Evolutionary conservation across 1,140 invertebrate genomes (phyloP), one percentile per base, ranked within the genome.

Genomic region (Papilio machaon): DNA sequence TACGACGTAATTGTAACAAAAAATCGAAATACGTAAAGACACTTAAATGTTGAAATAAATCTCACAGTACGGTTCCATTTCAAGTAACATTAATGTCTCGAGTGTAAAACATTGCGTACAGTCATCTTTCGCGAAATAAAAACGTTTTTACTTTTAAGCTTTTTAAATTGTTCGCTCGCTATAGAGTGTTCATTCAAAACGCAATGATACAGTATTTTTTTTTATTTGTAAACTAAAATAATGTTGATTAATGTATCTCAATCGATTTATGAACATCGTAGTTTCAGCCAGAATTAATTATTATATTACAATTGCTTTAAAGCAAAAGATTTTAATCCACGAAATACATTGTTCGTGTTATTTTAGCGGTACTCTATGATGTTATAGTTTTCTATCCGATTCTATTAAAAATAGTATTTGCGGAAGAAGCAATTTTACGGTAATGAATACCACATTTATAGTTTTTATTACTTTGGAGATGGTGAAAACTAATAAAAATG

Each of bases 51-150:
- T 70, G 35, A 70, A 70, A 70, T 70, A 70, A 70, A 70, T 70
- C 64, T 70, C 30, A 13, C 64, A 35, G 64, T 35, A 70, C 13
- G 64, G 35, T 35, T 70, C 64, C 64, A 70, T 70, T 70, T 70
- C 64, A 35, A 70, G 64, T 70, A 70, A 70, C 64, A 70, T 70
- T 70, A 70, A 70, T 70, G 64, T 70, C 64, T 70, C 64, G 64
- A 70, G 64, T 70, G 64, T 70, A 70, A 70, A 70, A 70, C 64
- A 70, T 70, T 70, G 64, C 64, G 64, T 70, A 70, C 64, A 70
- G n/a, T 70, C 64, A 70, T 70, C 64, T 70, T 70, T 35, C 11
- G 30, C 11, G 64, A 35, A 70, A 70, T 70, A 35, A 70, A 70
- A 70, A 70, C 64, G 30, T 70, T 70, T 70, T 70, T 38, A 70